These are phyloP conservation scores for Tanypteryx hageni DNA, from an alignment of 2,888 invertebrate genomes.

Conservation along the genomic window DNA sequence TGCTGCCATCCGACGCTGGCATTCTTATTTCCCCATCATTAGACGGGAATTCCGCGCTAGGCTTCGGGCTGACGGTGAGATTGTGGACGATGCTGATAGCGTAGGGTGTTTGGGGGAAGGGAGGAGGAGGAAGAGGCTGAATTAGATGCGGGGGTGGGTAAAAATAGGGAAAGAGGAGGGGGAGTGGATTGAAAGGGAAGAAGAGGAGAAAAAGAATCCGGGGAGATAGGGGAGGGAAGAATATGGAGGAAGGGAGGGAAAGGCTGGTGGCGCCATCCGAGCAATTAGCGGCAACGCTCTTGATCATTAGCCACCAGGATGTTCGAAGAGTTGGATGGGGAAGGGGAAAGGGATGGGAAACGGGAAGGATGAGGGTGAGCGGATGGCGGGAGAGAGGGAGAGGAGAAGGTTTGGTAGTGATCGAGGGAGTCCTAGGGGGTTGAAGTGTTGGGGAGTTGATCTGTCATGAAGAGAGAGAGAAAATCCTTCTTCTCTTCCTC, in stretches of 20 bases:
- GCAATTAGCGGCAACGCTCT: slow-evolving; percentile 61
- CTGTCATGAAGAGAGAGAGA: slow-evolving; percentile 2
- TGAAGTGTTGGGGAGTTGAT: not conserved
- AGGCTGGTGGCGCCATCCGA: slow-evolving; percentile 51
- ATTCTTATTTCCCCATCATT: slow-evolving; percentile 28
- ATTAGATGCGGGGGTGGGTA: not conserved
- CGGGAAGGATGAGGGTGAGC: not conserved
- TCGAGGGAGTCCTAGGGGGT: not conserved
- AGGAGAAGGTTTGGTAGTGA: not conserved
- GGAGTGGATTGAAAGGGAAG: not conserved
- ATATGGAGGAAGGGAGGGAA: not conserved
- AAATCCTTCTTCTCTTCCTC: not conserved
- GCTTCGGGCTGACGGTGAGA: slow-evolving; percentile 17
- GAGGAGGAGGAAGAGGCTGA: not conserved
- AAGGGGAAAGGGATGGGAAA: too few relatives aligned
- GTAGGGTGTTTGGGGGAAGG: not conserved
- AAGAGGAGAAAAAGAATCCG: too few relatives aligned
- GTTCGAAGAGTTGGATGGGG: slow-evolving; percentile 36
- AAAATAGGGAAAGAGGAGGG: not conserved
- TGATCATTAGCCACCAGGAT: slow-evolving; percentile 61
- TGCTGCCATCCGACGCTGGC: not conserved
- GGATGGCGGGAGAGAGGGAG: not conserved
- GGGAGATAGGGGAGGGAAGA: not conserved
- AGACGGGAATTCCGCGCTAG: not conserved
- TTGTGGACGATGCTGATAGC: slow-evolving; percentile 26